phyloP scores from a whole-genome alignment of 2,797 vertebrate genomes.

The Eupleurogrammus muticus region DNA sequence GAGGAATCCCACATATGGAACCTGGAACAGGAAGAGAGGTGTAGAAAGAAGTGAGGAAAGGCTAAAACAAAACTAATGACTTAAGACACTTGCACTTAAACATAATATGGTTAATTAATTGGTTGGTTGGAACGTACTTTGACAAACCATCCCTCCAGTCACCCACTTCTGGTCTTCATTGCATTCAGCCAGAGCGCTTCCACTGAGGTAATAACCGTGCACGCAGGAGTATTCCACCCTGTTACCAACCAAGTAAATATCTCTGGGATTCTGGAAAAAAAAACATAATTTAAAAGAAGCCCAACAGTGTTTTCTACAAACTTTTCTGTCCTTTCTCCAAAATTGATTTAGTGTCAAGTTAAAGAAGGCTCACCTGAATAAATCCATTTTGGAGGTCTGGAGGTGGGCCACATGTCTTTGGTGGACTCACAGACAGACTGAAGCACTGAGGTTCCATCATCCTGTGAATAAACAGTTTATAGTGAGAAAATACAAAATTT shows the following conservation, averaged over 20 bases:
- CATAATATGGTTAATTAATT: too few relatives aligned
- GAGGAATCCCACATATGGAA: slow-evolving; percentile 82
- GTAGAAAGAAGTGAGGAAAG: neutral
- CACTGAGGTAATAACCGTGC: slow-evolving; percentile 83
- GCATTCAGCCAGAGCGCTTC: slow-evolving; percentile 85
- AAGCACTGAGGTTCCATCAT: slow-evolving; percentile 94
- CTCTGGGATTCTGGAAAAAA: slow-evolving; percentile 80
- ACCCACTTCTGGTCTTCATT: slow-evolving; percentile 85
- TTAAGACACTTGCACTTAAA: too few relatives aligned
- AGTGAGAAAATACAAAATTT: slow-evolving; percentile 15
- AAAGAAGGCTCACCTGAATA: slow-evolving; percentile 84
- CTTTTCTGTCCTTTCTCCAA: neutral
- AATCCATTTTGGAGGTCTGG: slow-evolving; percentile 89
- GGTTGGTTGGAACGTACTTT: slow-evolving; percentile 59
- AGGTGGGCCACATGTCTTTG: slow-evolving; percentile 85
- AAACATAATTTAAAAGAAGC: neutral
- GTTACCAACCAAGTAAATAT: slow-evolving; percentile 85
- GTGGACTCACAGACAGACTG: slow-evolving; percentile 83
- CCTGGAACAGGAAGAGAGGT: slow-evolving; percentile 68
- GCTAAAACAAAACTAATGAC: neutral
- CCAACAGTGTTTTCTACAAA: neutral
- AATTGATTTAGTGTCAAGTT: neutral
- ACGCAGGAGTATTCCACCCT: slow-evolving; percentile 87
- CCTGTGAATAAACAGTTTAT: slow-evolving; percentile 77
- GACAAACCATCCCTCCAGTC: slow-evolving; percentile 76